Conservation (phyloP, 2,113 vertebrate species). For the Anolis sagrei region DNA sequence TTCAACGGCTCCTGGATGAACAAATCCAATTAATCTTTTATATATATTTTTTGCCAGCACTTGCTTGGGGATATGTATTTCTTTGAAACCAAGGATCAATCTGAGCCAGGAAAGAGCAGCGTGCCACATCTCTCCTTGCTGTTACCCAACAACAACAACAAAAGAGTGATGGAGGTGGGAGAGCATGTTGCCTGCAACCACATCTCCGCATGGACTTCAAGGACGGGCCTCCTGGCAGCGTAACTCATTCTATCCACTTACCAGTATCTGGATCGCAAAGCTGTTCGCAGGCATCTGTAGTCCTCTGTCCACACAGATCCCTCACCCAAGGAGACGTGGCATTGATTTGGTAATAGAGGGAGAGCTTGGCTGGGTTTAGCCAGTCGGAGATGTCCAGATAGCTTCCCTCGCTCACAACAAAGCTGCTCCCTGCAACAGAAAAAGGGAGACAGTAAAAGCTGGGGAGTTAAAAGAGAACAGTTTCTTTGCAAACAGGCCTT, state of each 20-base stretch:
- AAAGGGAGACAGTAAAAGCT: background rate
- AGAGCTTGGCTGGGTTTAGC: conserved; percentile 96
- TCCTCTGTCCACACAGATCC: conserved; percentile 95
- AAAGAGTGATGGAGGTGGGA: background rate
- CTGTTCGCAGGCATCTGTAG: conserved; percentile 94
- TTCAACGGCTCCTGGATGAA: conserved; percentile 49
- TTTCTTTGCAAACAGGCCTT: too few species aligned
- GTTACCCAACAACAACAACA: background rate
- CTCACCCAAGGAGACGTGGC: conserved; percentile 92
- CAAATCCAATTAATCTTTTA: conserved; percentile 67
- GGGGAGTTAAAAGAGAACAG: background rate
- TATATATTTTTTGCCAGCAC: conserved; percentile 36
- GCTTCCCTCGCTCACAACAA: conserved; percentile 95
- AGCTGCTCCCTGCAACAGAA: conserved; percentile 89
- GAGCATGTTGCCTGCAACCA: too few species aligned
- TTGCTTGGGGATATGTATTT: conserved; percentile 65
- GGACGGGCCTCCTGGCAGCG: too few species aligned
- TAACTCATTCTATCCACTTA: conserved; percentile 63
- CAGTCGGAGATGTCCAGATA: conserved; percentile 97
- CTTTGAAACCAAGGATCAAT: conserved; percentile 51
- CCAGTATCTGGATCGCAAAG: conserved; percentile 95
- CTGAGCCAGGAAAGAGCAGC: background rate
- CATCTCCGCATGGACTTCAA: too few species aligned
- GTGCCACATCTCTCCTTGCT: background rate
- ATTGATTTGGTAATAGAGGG: conserved; percentile 95